Base-by-base conservation (phyloP, 1,140 invertebrate genomes). In the Drosophila mauritiana region DNA sequence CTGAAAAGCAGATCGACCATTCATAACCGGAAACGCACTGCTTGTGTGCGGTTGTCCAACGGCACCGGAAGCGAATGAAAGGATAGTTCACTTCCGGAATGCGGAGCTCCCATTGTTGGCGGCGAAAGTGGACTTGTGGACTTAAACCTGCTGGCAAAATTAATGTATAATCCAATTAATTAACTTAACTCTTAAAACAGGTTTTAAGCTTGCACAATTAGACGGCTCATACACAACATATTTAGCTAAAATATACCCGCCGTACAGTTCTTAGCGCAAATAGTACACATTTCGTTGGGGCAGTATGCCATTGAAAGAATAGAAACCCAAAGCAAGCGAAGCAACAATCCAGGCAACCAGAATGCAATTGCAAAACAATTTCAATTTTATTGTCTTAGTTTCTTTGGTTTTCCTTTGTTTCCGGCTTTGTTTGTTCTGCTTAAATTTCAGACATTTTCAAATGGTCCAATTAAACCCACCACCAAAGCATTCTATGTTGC, bases 321-420 rank as follows among this genome's bases (percentile, higher is more conserved):
- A 25, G 17, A 22, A 10, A 42, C 22, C 6, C 17, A 34, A 42
- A 34, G 40, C 12, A 61, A 45, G 45, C 36, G 27, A 25, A 64
- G 43, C n/a, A 61, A 45, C 4, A 22, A 34, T 17, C 39, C 27
- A 17, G 2, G 15, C 49, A 52, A 45, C 20, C 10, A 58, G 56
- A 64, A 61, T 64, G 61, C 61, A 61, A 64, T 64, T 61, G 39
- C n/a, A 45, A 45, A 64, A 61, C 55, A 61, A 64, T 52, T 64
- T 64, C 27, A 13, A 45, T 45, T 64, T 61, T 43, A 61, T 61
- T 64, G 27, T 43, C 61, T 40, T 36, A 43, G 11, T 31, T 36
- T 15, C 54, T 4, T 43, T 15, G 39, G 11, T 6, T 64, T 64
- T 61, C 7, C 37, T 45, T 34, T n/a, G 11, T 61, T 7, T 27